Conservation (phyloP, 2,113 vertebrate genomes). For the Kryptolebias marmoratus region DNA sequence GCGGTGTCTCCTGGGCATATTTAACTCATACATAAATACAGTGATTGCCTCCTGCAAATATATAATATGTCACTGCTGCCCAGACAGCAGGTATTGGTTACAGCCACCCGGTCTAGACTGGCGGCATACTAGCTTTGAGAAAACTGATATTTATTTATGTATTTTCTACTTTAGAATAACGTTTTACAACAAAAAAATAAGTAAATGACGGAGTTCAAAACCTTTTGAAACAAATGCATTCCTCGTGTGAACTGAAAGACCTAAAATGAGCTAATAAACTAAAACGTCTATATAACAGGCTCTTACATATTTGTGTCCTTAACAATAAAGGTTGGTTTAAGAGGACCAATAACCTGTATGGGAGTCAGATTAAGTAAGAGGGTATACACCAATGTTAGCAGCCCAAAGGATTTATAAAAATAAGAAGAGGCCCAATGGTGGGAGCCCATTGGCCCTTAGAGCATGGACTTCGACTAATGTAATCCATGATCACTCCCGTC, state of each 20-base stretch:
- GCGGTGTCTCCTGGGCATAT: constrained; percentile 76
- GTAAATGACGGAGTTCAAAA: constrained; percentile 6
- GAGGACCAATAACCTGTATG: constrained; percentile 31
- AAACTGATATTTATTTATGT: constrained; percentile 55
- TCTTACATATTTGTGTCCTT: constrained; percentile 6
- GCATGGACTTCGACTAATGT: constrained; percentile 73
- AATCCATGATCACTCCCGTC: constrained; percentile 79
- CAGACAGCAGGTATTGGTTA: constrained; percentile 77
- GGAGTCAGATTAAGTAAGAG: constrained; percentile 58
- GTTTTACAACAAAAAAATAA: constrained; percentile 30
- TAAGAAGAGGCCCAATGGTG: constrained; percentile 36
- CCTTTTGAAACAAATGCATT: neutral
- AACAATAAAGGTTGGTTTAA: constrained; percentile 14
- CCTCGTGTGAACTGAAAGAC: constrained; percentile 14
- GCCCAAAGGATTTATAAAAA: constrained; percentile 48
- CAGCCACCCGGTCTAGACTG: constrained; percentile 78
- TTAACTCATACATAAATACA: constrained; percentile 83
- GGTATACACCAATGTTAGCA: constrained; percentile 39
- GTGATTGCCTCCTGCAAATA: constrained; percentile 82
- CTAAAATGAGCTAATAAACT: constrained; percentile 20
- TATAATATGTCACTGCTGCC: constrained; percentile 78
- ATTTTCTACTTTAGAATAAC: constrained; percentile 39
- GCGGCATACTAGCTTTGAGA: constrained; percentile 44
- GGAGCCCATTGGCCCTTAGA: constrained; percentile 50
- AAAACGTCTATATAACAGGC: constrained; percentile 5